Base-by-base conservation (phyloP, 64 coral and sea anemone genomes). In the Stichodactyla helianthus region DNA sequence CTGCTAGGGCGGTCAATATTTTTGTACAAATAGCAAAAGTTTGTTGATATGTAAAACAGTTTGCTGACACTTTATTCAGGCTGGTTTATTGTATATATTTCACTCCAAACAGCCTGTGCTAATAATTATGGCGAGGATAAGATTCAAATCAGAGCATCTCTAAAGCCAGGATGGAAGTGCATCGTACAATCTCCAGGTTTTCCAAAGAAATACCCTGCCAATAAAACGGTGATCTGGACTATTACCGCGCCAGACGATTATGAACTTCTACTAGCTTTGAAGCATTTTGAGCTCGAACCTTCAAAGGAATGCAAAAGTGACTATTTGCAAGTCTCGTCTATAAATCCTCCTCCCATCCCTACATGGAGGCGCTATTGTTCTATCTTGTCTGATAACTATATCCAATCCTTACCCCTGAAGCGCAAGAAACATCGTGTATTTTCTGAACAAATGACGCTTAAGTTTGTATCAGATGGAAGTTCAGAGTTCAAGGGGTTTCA, bases 201-300 rank as follows among this genome's bases (percentile, higher is more conserved):
- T 11, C 78, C 78, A 52, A 22, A 53, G 50, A 81, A 52, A 7
- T 81, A 81, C 4, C 51, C 78, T 22, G 7, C 5, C 7, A 81
- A 81, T 12, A 54, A 6, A 44, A 81, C 50, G 15, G 52, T 44
- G 6, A 19, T 51, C 17, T 81, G 78, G 78, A 81, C 16, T 6
- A 52, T 81, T 20, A 52, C 78, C 27, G 50, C 17, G 19, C 78
- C 78, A 17, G 50, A 16, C 14, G 50, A 54, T 81, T 81, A 81
- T 20, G 18, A 54, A 15, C 10, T 81, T 52, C 3, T 54, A 5
- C 4, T 81, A 5, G 26, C 26, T 52, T 81, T 52, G 4, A 28
- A 53, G 17, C 78, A 81, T 20, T 81, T 81, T 51, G 15, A 81
- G 78, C 12, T 81, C 44, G 78, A 81, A 19, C 78, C 78, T 19